These are phyloP conservation scores for Monochamus saltuarius DNA, from an alignment of 1,140 invertebrate species.

Conservation along the genomic window DNA sequence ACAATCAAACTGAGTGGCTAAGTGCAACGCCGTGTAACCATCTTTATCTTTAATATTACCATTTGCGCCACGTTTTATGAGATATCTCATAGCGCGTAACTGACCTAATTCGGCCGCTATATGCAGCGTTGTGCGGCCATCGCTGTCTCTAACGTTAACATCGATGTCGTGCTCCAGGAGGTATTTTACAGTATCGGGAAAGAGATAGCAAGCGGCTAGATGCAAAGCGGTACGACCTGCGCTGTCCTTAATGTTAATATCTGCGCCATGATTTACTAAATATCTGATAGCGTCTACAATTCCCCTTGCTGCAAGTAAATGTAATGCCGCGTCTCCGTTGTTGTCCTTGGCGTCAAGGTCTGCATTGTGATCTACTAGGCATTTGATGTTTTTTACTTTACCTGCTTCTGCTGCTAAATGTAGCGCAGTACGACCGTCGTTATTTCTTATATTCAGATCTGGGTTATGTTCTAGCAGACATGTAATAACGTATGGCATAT, in stretches of 20 bases:
- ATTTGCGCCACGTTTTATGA: background rate
- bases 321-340: background rate
- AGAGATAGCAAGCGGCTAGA: background rate
- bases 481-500: too few relatives aligned
- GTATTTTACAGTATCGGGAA: background rate
- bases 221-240: background rate
- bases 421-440: too few relatives aligned
- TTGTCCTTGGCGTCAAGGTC: background rate
- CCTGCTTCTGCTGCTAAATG: background rate
- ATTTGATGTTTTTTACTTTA: background rate
- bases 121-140: background rate
- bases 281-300: background rate
- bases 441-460: too few relatives aligned
- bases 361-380: background rate
- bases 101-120: background rate
- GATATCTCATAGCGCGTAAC: background rate
- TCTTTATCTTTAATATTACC: background rate
- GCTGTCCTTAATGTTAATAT: conserved; percentile 2
- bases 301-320: too few relatives aligned
- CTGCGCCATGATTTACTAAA: background rate
- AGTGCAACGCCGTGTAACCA: background rate
- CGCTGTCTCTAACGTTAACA: conserved; percentile 2
- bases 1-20: too few relatives aligned
- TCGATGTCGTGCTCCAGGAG: background rate
- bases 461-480: too few relatives aligned